Base-by-base conservation (phyloP, 2,113 vertebrate species). In the Myotis davidii region DNA sequence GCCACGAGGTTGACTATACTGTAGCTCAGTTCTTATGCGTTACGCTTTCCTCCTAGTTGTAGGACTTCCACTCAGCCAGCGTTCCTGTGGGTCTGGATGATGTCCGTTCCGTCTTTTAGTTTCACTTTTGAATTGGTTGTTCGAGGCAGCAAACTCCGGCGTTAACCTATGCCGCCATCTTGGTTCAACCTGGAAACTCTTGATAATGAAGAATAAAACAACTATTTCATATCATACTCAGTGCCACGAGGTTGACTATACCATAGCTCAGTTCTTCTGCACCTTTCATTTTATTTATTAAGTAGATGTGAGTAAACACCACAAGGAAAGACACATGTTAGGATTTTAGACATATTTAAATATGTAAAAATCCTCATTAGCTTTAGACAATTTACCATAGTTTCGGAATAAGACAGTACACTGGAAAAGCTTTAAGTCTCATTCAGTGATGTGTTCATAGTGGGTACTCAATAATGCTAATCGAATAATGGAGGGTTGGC, bases 261-360 rank as follows among this genome's bases (percentile, higher is more conserved):
- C 39, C 37, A 20, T 52, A 65, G 21, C 9, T 92, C 79, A 29
- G 5, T 87, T 77, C n/a, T 56, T 48, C 23, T 59, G 20, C 12
- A 69, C 3, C 29, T 93, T 91, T 87, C 37, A 29, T 78, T 84
- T 87, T 84, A n/a, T 45, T 73, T 79, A 79, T 48, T 79, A 91
- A 82, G 61, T 29, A 72, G n/a, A 90, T 29, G 11, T 13, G 39
- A 72, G 11, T 50, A 65, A 93, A 34, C 18, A 59, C 2, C 73
- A 72, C 39, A 78, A 87, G 39, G 16, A 93, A 76, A 92, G 10
- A 70, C 5, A n/a, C 9, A 10, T 32, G 5, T 64, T 81, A 88
- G 54, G 1, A 67, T 48, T 82, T 89, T 23, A 82, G 69, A 79
- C 10, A n/a, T 81, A 25, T 39, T 90, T 76, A 92, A 65, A 50